Evolutionary conservation across 2,888 invertebrate genomes (phyloP).

Genomic region (Eubasilissa splendida): DNA sequence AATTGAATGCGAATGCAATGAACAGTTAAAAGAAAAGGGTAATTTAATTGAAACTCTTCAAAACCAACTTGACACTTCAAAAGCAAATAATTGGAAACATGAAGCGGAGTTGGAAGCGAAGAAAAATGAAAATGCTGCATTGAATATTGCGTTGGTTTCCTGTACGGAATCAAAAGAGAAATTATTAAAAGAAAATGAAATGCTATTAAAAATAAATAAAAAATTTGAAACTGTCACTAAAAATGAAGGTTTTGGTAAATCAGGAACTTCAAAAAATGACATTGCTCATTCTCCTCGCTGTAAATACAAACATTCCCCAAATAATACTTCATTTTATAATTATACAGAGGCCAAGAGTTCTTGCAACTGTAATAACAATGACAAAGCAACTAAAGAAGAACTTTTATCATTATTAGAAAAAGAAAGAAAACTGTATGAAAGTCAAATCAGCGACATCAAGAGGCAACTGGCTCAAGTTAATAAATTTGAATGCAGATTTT

Average conservation of each 20-base stretch:
- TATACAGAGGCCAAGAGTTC: background rate
- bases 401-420: conserved; percentile 65
- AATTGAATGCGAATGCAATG: conserved; percentile 85
- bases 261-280: background rate
- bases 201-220: conserved; percentile 67
- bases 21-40: conserved; percentile 75
- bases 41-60: conserved; percentile 75
- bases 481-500: conserved; percentile 35
- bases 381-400: conserved; percentile 66
- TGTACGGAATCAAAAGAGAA: conserved; percentile 67
- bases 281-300: background rate
- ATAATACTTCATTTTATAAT: background rate
- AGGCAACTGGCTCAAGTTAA: conserved; percentile 46
- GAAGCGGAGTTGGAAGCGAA: conserved; percentile 64
- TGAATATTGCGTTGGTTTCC: conserved; percentile 63
- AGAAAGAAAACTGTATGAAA: conserved; percentile 70
- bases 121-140: conserved; percentile 55
- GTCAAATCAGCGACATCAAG: conserved; percentile 56
- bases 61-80: conserved; percentile 70
- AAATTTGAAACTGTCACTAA: conserved; percentile 63
- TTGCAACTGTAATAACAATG: background rate
- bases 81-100: conserved; percentile 74
- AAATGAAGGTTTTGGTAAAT: conserved; percentile 8
- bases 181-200: conserved; percentile 69
- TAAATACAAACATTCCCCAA: background rate